These are phyloP conservation scores for Leptonema lineaticorne DNA, from an alignment of 1,140 invertebrate genomes.

Conservation along the genomic window DNA sequence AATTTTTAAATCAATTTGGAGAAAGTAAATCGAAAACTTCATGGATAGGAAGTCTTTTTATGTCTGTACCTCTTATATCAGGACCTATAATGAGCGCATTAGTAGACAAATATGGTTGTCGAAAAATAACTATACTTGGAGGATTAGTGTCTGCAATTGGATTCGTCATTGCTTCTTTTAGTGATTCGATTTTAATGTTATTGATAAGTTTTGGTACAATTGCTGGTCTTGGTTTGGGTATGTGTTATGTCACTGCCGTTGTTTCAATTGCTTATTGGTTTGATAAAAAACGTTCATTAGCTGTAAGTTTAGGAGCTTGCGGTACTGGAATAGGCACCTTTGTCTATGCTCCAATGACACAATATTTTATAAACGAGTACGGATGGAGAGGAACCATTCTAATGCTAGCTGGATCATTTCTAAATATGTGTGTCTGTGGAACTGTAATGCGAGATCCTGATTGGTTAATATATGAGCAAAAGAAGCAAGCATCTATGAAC, in stretches of 20 bases:
- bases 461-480: slow-evolving; percentile 69
- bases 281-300: slow-evolving; percentile 87
- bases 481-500: slow-evolving; percentile 47
- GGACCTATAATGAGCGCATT: slow-evolving; percentile 85
- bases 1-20: slow-evolving; percentile 83
- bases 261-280: slow-evolving; percentile 96
- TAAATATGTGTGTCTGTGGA: slow-evolving; percentile 88
- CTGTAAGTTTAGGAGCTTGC: slow-evolving; percentile 89
- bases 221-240: slow-evolving; percentile 79
- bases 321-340: slow-evolving; percentile 86
- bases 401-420: slow-evolving; percentile 77
- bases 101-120: slow-evolving; percentile 85
- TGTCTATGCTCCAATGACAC: slow-evolving; percentile 80
- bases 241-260: slow-evolving; percentile 87
- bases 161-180: slow-evolving; percentile 77
- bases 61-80: slow-evolving; percentile 82
- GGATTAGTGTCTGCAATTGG: slow-evolving; percentile 75
- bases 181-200: slow-evolving; percentile 71
- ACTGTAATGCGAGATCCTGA: slow-evolving; percentile 84
- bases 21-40: slow-evolving; percentile 80
- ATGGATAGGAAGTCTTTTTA: slow-evolving; percentile 86
- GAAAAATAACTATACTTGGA: slow-evolving; percentile 79
- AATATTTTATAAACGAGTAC: slow-evolving; percentile 71
- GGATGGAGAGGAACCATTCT: slow-evolving; percentile 87
- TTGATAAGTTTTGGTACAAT: slow-evolving; percentile 86